These are phyloP conservation scores for Gulo gulo DNA, from an alignment of 2,113 vertebrate genomes.

Conservation along the genomic window DNA sequence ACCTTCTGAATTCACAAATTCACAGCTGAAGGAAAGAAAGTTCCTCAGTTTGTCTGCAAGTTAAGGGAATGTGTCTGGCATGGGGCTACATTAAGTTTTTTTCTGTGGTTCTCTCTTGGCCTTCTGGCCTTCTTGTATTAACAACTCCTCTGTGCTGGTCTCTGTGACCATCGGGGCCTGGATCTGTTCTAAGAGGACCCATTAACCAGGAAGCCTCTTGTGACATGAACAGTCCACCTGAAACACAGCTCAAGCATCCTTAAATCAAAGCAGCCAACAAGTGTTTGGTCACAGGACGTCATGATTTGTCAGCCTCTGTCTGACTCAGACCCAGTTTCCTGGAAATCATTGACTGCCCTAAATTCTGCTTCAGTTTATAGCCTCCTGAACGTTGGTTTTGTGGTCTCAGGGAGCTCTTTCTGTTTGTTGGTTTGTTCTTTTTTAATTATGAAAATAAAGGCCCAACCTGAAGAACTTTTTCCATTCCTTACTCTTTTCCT, in stretches of 20 bases:
- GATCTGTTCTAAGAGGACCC: constrained; percentile 17
- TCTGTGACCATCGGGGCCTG: not conserved
- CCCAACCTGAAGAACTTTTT: not conserved
- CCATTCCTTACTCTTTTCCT: not conserved
- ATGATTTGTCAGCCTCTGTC: constrained; percentile 13
- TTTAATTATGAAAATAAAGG: not conserved
- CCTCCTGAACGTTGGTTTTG: not conserved
- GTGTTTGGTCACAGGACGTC: not conserved
- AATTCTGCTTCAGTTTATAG: not conserved
- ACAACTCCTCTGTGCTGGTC: not conserved
- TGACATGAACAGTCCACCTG: not conserved
- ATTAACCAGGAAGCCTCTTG: not conserved
- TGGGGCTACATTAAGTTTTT: not conserved
- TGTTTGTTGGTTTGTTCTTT: not conserved
- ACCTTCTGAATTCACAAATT: constrained; percentile 51
- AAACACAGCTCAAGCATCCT: not conserved
- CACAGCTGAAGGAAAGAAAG: constrained; percentile 12
- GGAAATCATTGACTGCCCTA: not conserved
- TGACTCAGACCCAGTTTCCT: not conserved
- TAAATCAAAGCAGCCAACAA: not conserved
- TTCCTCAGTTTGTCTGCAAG: not conserved
- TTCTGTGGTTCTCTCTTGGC: not conserved
- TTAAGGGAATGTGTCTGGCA: not conserved
- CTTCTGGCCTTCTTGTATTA: constrained; percentile 11
- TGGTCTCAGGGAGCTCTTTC: not conserved